Evolutionary conservation across 2,888 invertebrate genomes (phyloP).

Genomic region (Scaptomyza tumidula): DNA sequence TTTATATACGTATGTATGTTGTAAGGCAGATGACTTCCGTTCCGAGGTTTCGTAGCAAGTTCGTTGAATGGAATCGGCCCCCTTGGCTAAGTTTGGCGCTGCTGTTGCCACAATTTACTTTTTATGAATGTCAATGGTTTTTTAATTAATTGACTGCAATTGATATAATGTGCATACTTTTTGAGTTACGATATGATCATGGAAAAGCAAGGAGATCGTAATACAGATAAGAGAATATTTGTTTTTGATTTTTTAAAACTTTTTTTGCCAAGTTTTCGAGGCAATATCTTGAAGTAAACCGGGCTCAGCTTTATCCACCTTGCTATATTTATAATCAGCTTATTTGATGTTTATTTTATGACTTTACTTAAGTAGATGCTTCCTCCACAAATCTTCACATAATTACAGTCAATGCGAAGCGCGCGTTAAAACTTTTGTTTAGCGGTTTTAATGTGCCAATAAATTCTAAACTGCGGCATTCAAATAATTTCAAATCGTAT

Average conservation of each 20-base stretch:
- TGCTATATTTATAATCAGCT: slow-evolving; percentile 4
- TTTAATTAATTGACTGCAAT: slow-evolving; percentile 75
- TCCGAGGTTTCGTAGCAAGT: slow-evolving; percentile 13
- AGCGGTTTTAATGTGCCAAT: slow-evolving; percentile 56
- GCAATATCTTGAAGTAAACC: background rate
- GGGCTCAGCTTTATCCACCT: background rate
- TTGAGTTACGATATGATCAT: background rate
- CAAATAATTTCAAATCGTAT: slow-evolving; percentile 53
- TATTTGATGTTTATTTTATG: slow-evolving; percentile 44
- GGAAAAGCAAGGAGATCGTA: background rate
- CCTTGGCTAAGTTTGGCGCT: slow-evolving; percentile 21
- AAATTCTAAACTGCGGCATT: slow-evolving; percentile 32
- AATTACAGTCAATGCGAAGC: slow-evolving; percentile 51
- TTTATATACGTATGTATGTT: slow-evolving; percentile 12
- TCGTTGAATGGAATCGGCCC: slow-evolving; percentile 17
- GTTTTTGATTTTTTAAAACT: background rate
- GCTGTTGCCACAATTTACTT: slow-evolving; percentile 76
- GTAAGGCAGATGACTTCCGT: slow-evolving; percentile 44
- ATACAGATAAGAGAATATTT: background rate
- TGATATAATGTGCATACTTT: slow-evolving; percentile 25
- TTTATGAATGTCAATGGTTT: slow-evolving; percentile 78
- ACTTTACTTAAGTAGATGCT: slow-evolving; percentile 21
- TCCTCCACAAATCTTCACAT: slow-evolving; percentile 61
- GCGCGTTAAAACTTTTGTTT: slow-evolving; percentile 54
- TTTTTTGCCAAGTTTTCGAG: background rate